phyloP scores from a whole-genome alignment of 2,113 vertebrate genomes.

The Corydoras sp. region DNA sequence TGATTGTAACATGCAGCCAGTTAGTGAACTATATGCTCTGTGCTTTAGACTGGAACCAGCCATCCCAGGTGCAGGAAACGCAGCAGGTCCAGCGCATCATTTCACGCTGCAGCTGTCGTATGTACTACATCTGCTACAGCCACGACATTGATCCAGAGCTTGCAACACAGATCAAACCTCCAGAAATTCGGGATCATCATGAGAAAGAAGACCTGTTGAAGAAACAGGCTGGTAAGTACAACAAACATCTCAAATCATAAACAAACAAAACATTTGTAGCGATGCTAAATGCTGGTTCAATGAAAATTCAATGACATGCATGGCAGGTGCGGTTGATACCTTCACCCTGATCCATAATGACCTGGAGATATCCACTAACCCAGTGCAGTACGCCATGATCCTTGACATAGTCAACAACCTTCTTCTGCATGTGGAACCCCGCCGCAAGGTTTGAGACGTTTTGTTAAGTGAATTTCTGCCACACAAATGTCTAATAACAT shows the following conservation, averaged over 20 bases:
- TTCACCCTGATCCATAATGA: slow-evolving; percentile 98
- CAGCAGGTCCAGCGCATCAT: slow-evolving; percentile 97
- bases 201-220: slow-evolving; percentile 95
- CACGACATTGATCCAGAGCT: slow-evolving; percentile 94
- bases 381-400: slow-evolving; percentile 96
- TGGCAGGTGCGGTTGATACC: slow-evolving; percentile 88
- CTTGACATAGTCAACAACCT: slow-evolving; percentile 97
- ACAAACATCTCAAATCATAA: no score
- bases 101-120: slow-evolving; percentile 93
- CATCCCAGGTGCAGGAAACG: slow-evolving; percentile 83
- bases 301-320: background rate
- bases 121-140: slow-evolving; percentile 99
- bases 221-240: slow-evolving; percentile 83
- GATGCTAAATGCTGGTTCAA: no score
- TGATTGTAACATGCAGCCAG: no score
- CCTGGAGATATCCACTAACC: slow-evolving; percentile 96
- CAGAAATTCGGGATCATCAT: slow-evolving; percentile 76
- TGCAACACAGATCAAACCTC: slow-evolving; percentile 93
- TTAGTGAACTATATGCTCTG: background rate
- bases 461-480: background rate
- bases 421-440: slow-evolving; percentile 90
- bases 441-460: slow-evolving; percentile 77
- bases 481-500: background rate
- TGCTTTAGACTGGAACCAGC: slow-evolving; percentile 87
- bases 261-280: no score